Percentiles rank a stretch among this genome's conserved stretches.
phyloP scores from a whole-genome alignment of 35 echinoderm and acorn worm species.

The Ptychodera flava region DNA sequence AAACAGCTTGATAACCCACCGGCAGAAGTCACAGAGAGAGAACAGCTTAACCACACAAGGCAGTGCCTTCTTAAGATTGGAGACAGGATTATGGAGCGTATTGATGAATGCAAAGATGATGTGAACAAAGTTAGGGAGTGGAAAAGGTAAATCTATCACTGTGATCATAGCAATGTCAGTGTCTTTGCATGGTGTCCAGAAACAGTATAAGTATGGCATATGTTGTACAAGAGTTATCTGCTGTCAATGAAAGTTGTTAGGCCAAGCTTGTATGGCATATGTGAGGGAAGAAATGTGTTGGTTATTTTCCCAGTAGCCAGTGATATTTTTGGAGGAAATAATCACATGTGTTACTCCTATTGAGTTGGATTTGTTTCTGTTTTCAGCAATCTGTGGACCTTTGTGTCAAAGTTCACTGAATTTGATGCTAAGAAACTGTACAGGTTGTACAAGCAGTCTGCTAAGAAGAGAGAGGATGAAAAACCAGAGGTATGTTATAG shows the following conservation, averaged over 20 bases:
- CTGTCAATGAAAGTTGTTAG: too few species aligned
- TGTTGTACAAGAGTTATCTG: too few species aligned
- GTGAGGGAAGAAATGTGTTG: too few species aligned
- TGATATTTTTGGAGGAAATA: too few species aligned
- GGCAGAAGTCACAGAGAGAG: slow-evolving; percentile 88
- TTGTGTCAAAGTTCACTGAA: slow-evolving; percentile 96
- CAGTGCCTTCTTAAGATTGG: slow-evolving; percentile 98
- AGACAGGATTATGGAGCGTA: slow-evolving; percentile 92
- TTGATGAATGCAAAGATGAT: slow-evolving; percentile 68
- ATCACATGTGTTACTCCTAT: too few species aligned
- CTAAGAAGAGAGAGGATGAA: slow-evolving; percentile 88
- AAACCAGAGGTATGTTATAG: slow-evolving; percentile 44
- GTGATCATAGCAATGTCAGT: too few species aligned
- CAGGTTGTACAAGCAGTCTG: slow-evolving; percentile 83
- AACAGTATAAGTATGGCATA: too few species aligned
- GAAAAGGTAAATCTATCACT: slow-evolving; percentile 98
- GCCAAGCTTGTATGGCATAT: too few species aligned
- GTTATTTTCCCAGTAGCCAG: too few species aligned
- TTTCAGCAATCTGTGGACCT: slow-evolving; percentile 93
- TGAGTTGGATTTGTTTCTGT: too few species aligned
- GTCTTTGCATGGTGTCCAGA: too few species aligned
- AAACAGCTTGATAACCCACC: slow-evolving; percentile 97
- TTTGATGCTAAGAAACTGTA: slow-evolving; percentile 97
- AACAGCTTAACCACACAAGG: slow-evolving; percentile 95
- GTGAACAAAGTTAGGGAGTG: slow-evolving; percentile 75